Evolutionary conservation across 2,113 vertebrate species (phyloP).

Genomic region (Haemorhous mexicanus): DNA sequence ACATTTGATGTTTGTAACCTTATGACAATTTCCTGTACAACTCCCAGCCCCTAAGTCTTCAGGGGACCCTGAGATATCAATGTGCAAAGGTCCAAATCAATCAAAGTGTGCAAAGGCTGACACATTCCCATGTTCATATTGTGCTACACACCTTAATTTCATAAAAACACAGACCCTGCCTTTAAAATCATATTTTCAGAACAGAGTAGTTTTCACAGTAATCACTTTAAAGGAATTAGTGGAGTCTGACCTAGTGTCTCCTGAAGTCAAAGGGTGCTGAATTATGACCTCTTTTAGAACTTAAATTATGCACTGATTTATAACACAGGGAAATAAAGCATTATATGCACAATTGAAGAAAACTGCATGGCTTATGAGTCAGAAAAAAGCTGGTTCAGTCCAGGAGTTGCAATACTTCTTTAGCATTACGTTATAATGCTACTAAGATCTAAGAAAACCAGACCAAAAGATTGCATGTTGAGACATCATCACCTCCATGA

Average conservation of each 20-base stretch:
- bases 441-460: not conserved
- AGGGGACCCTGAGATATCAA: not conserved
- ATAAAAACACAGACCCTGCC: not conserved
- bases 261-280: not conserved
- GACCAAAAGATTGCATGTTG: not conserved
- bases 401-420: not conserved
- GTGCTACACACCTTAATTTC: not conserved
- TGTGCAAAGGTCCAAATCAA: not conserved
- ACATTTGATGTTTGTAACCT: not conserved
- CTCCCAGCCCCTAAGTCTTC: not conserved
- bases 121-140: not conserved
- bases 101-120: not conserved
- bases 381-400: not conserved
- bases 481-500: not conserved
- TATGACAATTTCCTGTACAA: not conserved
- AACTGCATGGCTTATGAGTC: not conserved
- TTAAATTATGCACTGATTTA: not conserved
- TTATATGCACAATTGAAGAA: not conserved
- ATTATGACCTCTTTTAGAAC: not conserved
- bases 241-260: not conserved
- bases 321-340: not conserved
- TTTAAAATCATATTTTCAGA: not conserved
- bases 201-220: not conserved
- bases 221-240: not conserved
- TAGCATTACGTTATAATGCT: not conserved